phyloP scores from a whole-genome alignment of 2,888 invertebrate species.

The Cheilosia vernalis region DNA sequence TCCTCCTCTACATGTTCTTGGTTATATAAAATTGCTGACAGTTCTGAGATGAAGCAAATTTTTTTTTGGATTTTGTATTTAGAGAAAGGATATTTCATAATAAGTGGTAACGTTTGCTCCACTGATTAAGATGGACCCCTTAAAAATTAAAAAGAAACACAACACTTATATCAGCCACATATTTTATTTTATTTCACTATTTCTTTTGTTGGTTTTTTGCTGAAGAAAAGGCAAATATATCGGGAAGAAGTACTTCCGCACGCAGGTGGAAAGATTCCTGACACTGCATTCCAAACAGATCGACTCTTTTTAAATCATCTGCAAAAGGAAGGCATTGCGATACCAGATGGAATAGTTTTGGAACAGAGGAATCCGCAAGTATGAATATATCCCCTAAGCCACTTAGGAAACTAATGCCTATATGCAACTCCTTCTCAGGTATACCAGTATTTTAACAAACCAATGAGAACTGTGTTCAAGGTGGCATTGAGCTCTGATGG shows the following conservation, averaged over 20 bases:
- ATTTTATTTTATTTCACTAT: too few relatives aligned
- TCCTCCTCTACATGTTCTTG: too few relatives aligned
- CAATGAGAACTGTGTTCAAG: constrained; percentile 81
- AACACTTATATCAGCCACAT: too few relatives aligned
- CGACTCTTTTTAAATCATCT: constrained; percentile 86
- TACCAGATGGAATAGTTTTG: constrained; percentile 86
- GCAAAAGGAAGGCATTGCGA: constrained; percentile 86
- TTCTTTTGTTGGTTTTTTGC: too few relatives aligned
- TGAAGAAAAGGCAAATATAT: constrained; percentile 86
- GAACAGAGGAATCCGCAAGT: constrained; percentile 84
- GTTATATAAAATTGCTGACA: too few relatives aligned
- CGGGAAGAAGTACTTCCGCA: constrained; percentile 86
- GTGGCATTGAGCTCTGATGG: constrained; percentile 85
- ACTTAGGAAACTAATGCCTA: too few relatives aligned
- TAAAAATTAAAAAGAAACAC: too few relatives aligned
- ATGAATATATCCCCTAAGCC: neutral
- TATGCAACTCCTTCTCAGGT: constrained; percentile 77
- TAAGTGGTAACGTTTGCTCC: too few relatives aligned
- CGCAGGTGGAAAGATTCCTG: constrained; percentile 87
- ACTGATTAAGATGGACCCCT: too few relatives aligned
- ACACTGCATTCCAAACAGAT: constrained; percentile 86
- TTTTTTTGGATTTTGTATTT: too few relatives aligned
- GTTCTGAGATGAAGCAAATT: too few relatives aligned
- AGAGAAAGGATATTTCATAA: too few relatives aligned
- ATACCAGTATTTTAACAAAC: constrained; percentile 80